Percentiles rank a stretch among this genome's conserved stretches.
Evolutionary conservation across 2,888 invertebrate genomes (phyloP).

Genomic region (Furcula furcula): DNA sequence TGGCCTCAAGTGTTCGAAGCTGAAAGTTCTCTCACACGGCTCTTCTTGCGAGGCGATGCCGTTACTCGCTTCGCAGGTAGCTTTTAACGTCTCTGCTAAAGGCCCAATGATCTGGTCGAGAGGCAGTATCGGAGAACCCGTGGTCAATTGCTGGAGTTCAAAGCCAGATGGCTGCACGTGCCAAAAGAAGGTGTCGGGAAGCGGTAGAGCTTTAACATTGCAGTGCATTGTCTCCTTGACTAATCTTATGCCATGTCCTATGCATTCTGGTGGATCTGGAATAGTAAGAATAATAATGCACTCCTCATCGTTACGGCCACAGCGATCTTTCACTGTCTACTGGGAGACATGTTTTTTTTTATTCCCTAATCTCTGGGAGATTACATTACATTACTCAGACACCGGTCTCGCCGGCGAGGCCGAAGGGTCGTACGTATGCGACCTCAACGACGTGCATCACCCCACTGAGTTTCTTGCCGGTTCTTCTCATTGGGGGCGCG

Average conservation of each 20-base stretch:
- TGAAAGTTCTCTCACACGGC: slow-evolving; percentile 55
- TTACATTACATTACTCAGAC: no score
- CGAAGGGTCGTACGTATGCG: no score
- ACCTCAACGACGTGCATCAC: no score
- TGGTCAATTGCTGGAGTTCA: slow-evolving; percentile 64
- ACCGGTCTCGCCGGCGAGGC: no score
- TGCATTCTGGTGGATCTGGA: slow-evolving; percentile 71
- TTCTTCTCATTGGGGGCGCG: no score
- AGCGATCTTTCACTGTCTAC: no score
- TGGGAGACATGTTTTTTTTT: no score
- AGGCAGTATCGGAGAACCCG: slow-evolving; percentile 61
- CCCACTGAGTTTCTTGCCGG: no score
- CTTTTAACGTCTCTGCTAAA: slow-evolving; percentile 51
- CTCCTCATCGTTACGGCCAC: no score
- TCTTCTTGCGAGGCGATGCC: slow-evolving; percentile 66
- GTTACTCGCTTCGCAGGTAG: slow-evolving; percentile 67
- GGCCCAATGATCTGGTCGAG: slow-evolving; percentile 66
- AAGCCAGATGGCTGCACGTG: slow-evolving; percentile 60
- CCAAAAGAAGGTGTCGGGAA: slow-evolving; percentile 70
- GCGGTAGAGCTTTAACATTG: slow-evolving; percentile 58
- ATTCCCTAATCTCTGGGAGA: no score
- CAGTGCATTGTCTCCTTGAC: slow-evolving; percentile 64
- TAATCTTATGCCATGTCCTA: slow-evolving; percentile 54
- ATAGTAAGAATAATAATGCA: no score
- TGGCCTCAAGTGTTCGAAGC: slow-evolving; percentile 64